phyloP scores from a whole-genome alignment of 2,113 vertebrate genomes.

The Pollachius pollachius region DNA sequence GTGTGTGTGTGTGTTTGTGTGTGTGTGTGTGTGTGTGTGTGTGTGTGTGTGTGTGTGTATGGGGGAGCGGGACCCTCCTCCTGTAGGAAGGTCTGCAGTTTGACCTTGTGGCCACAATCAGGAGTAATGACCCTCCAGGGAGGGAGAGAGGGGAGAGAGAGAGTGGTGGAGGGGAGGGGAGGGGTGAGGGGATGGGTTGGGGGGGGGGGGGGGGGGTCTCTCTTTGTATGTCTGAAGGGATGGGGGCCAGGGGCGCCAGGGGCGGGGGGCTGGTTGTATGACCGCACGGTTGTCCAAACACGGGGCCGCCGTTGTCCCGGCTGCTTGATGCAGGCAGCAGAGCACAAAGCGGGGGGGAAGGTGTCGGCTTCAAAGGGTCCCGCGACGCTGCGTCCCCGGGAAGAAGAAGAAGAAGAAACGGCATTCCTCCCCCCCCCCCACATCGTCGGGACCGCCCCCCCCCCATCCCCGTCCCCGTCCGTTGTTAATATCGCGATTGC shows the following conservation, averaged over 20 bases:
- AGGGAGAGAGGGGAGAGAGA: conserved; percentile 20
- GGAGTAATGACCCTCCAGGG: conserved; percentile 71
- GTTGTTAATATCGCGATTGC: not conserved
- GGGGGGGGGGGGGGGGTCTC: not conserved
- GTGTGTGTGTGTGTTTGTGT: too few species aligned
- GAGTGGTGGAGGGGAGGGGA: conserved; percentile 20
- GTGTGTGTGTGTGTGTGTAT: conserved; percentile 43
- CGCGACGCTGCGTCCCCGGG: conserved; percentile 12
- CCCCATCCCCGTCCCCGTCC: not conserved
- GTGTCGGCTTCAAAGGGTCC: conserved; percentile 52
- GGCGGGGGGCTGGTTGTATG: conserved; percentile 29
- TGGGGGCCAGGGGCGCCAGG: not conserved
- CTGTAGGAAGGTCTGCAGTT: conserved; percentile 75
- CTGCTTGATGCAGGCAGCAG: conserved; percentile 58
- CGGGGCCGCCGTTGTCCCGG: conserved; percentile 26
- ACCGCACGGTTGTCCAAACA: conserved; percentile 66
- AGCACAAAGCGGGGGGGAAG: conserved; percentile 58
- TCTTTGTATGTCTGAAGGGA: conserved; percentile 64
- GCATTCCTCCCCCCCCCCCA: conserved; percentile 18
- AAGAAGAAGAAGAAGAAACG: conserved; percentile 36
- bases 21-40: too few species aligned
- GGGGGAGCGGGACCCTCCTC: conserved; percentile 48
- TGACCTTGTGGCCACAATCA: conserved; percentile 80
- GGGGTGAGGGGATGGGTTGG: not conserved
- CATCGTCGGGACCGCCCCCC: not conserved